Conservation (phyloP, 1,140 invertebrate species). For the Cotesia typhae region DNA sequence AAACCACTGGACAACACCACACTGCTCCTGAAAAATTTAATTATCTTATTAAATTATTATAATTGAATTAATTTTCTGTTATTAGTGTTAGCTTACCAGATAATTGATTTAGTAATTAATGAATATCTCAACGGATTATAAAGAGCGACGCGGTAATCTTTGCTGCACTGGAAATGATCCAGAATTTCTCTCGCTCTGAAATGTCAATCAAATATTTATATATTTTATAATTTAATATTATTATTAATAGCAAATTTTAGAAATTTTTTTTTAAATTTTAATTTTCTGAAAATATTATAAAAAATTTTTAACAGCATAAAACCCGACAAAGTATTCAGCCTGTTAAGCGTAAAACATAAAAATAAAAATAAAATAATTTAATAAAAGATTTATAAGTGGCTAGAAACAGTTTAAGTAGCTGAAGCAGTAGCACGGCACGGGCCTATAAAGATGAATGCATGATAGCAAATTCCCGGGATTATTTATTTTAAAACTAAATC, state of each 20-base stretch:
- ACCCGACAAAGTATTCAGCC: no score
- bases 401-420: background rate
- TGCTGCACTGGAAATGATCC: constrained; percentile 58
- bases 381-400: constrained; percentile 1
- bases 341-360: background rate
- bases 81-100: constrained; percentile 54
- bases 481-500: constrained; percentile 19
- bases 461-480: constrained; percentile 26
- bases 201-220: constrained; percentile 42
- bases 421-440: no score
- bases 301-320: no score
- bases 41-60: background rate
- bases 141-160: constrained; percentile 60
- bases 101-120: constrained; percentile 49
- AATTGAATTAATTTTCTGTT: background rate
- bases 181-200: constrained; percentile 66
- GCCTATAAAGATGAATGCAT: constrained; percentile 11
- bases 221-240: background rate
- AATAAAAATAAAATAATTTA: background rate
- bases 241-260: background rate
- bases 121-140: constrained; percentile 64
- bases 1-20: constrained; percentile 60
- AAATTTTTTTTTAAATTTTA: no score
- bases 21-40: constrained; percentile 57
- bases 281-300: no score